A percentile compares a stretch with the other conserved stretches of the same genome.
phyloP scores from a whole-genome alignment of 2,797 vertebrate genomes.

The Rhincodon typus region DNA sequence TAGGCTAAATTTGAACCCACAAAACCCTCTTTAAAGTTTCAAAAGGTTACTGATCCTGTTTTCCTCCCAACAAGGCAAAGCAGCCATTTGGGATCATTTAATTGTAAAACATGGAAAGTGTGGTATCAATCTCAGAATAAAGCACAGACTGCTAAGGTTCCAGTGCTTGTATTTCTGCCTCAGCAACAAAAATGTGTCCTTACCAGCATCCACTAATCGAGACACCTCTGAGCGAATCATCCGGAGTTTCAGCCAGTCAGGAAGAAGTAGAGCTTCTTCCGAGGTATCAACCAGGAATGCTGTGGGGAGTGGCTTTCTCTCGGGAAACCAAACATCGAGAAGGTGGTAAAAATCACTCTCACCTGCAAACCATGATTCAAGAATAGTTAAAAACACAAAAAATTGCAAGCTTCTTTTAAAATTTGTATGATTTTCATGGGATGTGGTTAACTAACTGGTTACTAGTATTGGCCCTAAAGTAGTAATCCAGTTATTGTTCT shows the following conservation, averaged over 20 bases:
- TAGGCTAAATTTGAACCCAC: neutral
- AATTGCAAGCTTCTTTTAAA: neutral
- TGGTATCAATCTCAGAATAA: neutral
- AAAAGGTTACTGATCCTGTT: neutral
- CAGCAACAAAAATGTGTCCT: neutral
- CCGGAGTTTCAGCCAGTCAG: conserved; percentile 92
- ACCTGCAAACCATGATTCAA: conserved; percentile 46
- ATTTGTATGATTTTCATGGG: too few species aligned
- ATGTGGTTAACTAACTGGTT: too few species aligned
- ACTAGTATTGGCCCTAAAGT: too few species aligned
- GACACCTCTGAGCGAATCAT: conserved; percentile 97
- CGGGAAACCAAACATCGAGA: conserved; percentile 94
- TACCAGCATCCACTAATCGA: conserved; percentile 88
- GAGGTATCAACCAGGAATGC: conserved; percentile 97
- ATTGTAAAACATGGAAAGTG: neutral
- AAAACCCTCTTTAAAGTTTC: neutral
- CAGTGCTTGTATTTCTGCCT: neutral
- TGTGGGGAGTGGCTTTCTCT: conserved; percentile 91
- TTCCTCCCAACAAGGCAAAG: neutral
- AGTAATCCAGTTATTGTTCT: too few species aligned
- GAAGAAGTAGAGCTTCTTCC: conserved; percentile 87
- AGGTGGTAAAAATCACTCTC: conserved; percentile 79
- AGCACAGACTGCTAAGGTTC: neutral
- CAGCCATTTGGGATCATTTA: neutral
- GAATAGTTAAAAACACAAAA: neutral